These are phyloP conservation scores for Entomobrya proxima DNA, from an alignment of 2,888 invertebrate genomes.

Conservation along the genomic window DNA sequence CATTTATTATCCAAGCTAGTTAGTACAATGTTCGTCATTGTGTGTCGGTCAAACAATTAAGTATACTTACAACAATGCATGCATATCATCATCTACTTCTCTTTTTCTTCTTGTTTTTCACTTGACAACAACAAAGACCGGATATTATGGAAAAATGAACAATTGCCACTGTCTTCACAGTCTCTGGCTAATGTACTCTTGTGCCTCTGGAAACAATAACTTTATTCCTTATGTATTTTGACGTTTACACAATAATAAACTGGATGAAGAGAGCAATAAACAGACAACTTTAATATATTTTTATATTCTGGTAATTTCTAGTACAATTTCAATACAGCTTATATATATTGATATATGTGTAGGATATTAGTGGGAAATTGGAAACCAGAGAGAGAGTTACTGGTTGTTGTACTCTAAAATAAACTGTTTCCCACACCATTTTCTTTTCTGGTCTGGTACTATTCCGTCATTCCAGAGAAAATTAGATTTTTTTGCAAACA, in stretches of 20 bases:
- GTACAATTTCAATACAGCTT: background rate
- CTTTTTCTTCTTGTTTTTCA: too few relatives aligned
- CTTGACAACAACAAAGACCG: conserved; percentile 64
- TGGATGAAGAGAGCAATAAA: conserved; percentile 24
- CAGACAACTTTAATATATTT: too few relatives aligned
- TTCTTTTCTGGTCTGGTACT: too few relatives aligned
- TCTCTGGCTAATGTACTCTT: too few relatives aligned
- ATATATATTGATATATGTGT: background rate
- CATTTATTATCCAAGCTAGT: background rate
- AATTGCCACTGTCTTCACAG: background rate
- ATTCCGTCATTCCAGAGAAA: too few relatives aligned
- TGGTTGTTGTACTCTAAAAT: too few relatives aligned
- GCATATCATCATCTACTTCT: conserved; percentile 24
- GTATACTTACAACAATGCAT: conserved; percentile 53
- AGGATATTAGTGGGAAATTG: conserved; percentile 1
- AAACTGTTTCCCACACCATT: too few relatives aligned
- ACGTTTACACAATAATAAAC: background rate
- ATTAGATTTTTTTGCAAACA: too few relatives aligned
- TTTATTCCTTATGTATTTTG: background rate
- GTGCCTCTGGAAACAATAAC: background rate
- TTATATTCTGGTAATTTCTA: background rate
- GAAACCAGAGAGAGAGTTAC: too few relatives aligned
- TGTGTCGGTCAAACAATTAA: conserved; percentile 52
- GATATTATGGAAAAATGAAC: conserved; percentile 54
- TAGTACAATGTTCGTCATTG: conserved; percentile 59